These are phyloP conservation scores for Acanthococcus lagerstroemiae DNA, from an alignment of 2,888 invertebrate species.

Conservation along the genomic window DNA sequence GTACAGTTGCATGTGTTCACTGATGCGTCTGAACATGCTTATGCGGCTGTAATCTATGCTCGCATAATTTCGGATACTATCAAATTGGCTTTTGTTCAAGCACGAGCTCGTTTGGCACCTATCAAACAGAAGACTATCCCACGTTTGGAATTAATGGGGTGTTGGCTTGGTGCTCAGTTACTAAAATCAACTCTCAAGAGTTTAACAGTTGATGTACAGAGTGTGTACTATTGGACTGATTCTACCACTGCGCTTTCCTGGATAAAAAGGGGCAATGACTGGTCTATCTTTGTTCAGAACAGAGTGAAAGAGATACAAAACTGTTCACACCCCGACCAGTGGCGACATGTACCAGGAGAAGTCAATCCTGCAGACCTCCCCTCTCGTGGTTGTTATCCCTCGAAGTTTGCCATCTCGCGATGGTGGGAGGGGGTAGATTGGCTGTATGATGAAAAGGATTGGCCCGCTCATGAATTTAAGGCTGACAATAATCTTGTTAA, in stretches of 20 bases:
- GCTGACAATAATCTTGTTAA: too few species aligned
- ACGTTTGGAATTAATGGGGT: not conserved
- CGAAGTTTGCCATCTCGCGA: not conserved
- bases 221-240: not conserved
- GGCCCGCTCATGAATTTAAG: not conserved
- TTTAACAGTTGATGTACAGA: not conserved
- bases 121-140: not conserved
- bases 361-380: not conserved
- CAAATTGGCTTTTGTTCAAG: not conserved
- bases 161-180: not conserved
- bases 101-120: not conserved
- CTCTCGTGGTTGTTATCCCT: not conserved
- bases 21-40: not conserved
- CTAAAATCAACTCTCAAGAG: not conserved
- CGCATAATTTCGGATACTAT: not conserved
- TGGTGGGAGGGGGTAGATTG: not conserved
- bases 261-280: not conserved
- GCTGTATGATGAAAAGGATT: not conserved
- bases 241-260: not conserved
- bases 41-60: not conserved
- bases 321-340: not conserved
- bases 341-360: not conserved
- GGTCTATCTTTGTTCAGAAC: not conserved
- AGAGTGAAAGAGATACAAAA: not conserved
- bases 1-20: not conserved